A percentile compares a stretch with the other conserved stretches of the same genome.
Conservation (phyloP, 2,888 invertebrate species). For the Drosophila monieri region DNA sequence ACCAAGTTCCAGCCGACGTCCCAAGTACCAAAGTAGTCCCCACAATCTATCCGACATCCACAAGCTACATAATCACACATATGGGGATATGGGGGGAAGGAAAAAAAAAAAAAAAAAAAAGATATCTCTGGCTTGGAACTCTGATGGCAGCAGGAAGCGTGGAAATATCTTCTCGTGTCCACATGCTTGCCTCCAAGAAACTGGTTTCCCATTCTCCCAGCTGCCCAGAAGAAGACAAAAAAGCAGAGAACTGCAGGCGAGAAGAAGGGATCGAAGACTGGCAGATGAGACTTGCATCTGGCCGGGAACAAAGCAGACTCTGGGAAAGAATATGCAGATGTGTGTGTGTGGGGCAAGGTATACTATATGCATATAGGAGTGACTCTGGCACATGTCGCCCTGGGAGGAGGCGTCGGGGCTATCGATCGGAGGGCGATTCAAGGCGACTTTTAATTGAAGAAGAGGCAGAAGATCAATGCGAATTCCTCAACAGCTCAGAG, state of each 20-base stretch:
- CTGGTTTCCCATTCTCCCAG: constrained; percentile 31
- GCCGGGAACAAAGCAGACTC: constrained; percentile 35
- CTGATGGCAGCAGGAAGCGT: constrained; percentile 39
- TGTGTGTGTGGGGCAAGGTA: no score
- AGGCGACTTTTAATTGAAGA: constrained; percentile 41
- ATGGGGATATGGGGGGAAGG: background rate
- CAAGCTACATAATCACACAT: background rate
- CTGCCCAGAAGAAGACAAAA: background rate
- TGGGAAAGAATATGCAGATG: constrained; percentile 33
- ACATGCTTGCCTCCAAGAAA: constrained; percentile 38
- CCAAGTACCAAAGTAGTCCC: constrained; percentile 23
- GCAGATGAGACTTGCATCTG: constrained; percentile 37
- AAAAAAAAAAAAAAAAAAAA: background rate
- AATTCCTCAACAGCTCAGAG: constrained; percentile 24
- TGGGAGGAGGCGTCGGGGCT: constrained; percentile 17
- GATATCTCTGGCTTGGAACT: constrained; percentile 8
- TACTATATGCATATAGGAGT: background rate
- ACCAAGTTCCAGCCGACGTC: constrained; percentile 1
- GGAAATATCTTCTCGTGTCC: constrained; percentile 38
- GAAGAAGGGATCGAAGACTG: constrained; percentile 26
- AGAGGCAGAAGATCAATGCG: constrained; percentile 30
- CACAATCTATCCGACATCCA: constrained; percentile 7
- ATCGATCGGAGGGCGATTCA: constrained; percentile 35
- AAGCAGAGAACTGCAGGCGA: constrained; percentile 2
- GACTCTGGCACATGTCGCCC: constrained; percentile 24